Conservation (phyloP, 2,113 vertebrate species). For the Xyrauchen texanus region DNA sequence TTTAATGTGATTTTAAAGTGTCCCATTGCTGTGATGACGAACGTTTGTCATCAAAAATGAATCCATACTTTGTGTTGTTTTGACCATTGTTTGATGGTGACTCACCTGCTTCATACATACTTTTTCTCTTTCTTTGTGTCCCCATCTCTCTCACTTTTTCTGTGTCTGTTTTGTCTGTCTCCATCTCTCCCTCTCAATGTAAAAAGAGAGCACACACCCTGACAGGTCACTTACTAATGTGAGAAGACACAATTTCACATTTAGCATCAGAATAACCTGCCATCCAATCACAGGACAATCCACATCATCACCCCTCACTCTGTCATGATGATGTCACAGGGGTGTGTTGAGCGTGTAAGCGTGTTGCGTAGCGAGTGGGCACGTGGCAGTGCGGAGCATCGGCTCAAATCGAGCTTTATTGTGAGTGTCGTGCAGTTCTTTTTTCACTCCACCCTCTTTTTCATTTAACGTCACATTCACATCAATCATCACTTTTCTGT, state of each 20-base stretch:
- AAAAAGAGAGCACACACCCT: slow-evolving; percentile 32
- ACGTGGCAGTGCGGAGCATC: slow-evolving; percentile 37
- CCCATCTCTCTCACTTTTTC: slow-evolving; percentile 61
- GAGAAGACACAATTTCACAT: slow-evolving; percentile 47
- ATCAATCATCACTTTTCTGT: slow-evolving; percentile 43
- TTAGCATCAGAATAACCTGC: slow-evolving; percentile 15
- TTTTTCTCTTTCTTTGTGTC: slow-evolving; percentile 21
- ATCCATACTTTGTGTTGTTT: neutral
- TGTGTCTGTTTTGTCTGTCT: slow-evolving; percentile 53
- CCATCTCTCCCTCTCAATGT: slow-evolving; percentile 46
- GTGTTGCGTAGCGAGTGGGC: slow-evolving; percentile 39
- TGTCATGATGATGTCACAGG: slow-evolving; percentile 48
- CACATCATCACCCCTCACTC: slow-evolving; percentile 16
- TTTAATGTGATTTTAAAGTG: neutral
- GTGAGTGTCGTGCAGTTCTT: slow-evolving; percentile 20
- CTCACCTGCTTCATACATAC: slow-evolving; percentile 20
- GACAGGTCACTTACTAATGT: slow-evolving; percentile 44
- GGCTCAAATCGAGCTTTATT: slow-evolving; percentile 55
- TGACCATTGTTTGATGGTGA: neutral
- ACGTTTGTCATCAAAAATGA: slow-evolving; percentile 7
- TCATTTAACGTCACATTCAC: slow-evolving; percentile 48
- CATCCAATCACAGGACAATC: slow-evolving; percentile 41
- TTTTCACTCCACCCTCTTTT: slow-evolving; percentile 26
- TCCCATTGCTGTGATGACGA: neutral
- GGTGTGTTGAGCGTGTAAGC: slow-evolving; percentile 26